Base-by-base conservation (phyloP, 2,113 vertebrate genomes). In the Orcinus orca region DNA sequence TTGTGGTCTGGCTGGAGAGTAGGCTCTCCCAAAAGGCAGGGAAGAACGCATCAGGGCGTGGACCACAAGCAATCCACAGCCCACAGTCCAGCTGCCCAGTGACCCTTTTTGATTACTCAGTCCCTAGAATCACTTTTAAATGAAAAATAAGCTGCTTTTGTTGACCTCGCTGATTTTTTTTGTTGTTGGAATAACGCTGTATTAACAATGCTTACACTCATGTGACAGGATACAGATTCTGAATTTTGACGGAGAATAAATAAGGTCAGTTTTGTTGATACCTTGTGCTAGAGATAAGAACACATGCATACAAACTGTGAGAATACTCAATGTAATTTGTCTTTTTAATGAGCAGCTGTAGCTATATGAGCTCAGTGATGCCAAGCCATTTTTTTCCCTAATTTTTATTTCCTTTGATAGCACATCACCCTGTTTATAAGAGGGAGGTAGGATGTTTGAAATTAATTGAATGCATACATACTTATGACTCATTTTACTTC, bases 231-330 rank as follows among this genome's bases (percentile, higher is more conserved):
- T 33, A 96, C 89, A 96, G 90, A 97, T 96, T 97, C 70, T 89
- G 89, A 93, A 97, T 97, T 97, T 93, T 97, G 97, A 97, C 89
- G 93, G 93, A 95, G 83, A 97, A 97, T 96, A 98, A 97, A 97
- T 95, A 96, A 97, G 97, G 97, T 97, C 97, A 97, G 79, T 95
- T 95, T 93, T 97, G 95, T 95, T 97, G 93, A 95, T 87, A 97
- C 82, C 89, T 95, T 95, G 83, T 93, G 95, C 68, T 65, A 71
- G 68, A 93, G 92, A 97, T 79, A 97, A 63, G 95, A 96, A 90
- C 96, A 96, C 86, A 97, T 89, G 93, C 93, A 95, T 96, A 92
- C 74, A 96, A 93, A 93, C 77, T 41, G 12, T 93, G 93, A 97
- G 65, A 97, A 97, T 80, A 96, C 76, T 92, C 95, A 93, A 38